Evolutionary conservation across 35 echinoderm and acorn worm genomes (phyloP).

Genomic region (Lytechinus pictus): DNA sequence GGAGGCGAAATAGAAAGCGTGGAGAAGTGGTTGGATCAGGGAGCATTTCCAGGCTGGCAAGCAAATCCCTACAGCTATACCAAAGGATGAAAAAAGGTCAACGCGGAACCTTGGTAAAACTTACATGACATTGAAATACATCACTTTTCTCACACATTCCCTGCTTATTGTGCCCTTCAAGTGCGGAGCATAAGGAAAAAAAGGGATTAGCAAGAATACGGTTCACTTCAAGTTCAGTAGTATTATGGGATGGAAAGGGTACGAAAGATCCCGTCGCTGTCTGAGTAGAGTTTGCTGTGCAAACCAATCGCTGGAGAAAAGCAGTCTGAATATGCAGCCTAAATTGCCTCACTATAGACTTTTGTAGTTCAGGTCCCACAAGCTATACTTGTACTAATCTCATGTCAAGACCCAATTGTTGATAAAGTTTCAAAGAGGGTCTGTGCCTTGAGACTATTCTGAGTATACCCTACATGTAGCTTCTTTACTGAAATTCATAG

Average conservation of each 20-base stretch:
- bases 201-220: neutral
- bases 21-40: neutral
- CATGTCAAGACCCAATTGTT: too few relatives aligned
- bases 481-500: too few relatives aligned
- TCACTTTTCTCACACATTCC: neutral
- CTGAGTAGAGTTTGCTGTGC: neutral
- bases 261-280: neutral
- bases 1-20: neutral
- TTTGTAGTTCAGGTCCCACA: too few relatives aligned
- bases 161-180: neutral
- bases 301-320: too few relatives aligned
- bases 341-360: too few relatives aligned
- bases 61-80: neutral
- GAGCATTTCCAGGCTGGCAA: neutral
- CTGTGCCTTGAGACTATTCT: too few relatives aligned
- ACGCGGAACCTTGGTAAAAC: neutral
- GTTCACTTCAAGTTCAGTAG: neutral
- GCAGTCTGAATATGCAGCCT: too few relatives aligned
- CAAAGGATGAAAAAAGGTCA: conserved; percentile 8
- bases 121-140: neutral
- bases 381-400: too few relatives aligned
- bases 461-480: too few relatives aligned
- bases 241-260: neutral
- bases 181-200: neutral
- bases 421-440: too few relatives aligned